These are phyloP conservation scores for Phylloscopus whistleri DNA, from an alignment of 2,113 vertebrate species.

Conservation along the genomic window DNA sequence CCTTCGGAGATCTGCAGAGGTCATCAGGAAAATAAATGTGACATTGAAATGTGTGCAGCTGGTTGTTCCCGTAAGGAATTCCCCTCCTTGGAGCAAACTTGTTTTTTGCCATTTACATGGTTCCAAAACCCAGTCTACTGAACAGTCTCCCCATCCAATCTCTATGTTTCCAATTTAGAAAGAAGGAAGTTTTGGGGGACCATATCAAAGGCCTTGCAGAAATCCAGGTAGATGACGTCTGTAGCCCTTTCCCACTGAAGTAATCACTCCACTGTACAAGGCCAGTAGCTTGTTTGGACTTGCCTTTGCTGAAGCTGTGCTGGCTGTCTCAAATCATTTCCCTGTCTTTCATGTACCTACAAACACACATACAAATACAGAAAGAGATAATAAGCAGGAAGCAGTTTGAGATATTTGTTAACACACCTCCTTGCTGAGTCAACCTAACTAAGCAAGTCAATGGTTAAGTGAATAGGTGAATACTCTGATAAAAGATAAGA, in stretches of 20 bases:
- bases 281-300: neutral
- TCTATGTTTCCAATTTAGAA: neutral
- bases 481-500: neutral
- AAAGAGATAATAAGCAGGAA: neutral
- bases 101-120: accelerated
- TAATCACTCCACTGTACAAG: neutral
- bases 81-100: neutral
- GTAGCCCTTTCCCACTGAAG: neutral
- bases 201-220: neutral
- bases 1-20: neutral
- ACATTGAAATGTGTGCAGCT: neutral
- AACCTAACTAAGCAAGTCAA: neutral
- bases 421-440: neutral
- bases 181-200: neutral
- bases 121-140: neutral
- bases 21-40: neutral
- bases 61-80: neutral
- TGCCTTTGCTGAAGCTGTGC: neutral
- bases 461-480: neutral
- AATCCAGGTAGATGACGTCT: neutral
- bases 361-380: neutral
- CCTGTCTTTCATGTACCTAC: neutral
- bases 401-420: neutral
- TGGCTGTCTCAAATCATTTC: neutral
- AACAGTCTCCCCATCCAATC: neutral